Percentiles rank a stretch among this genome's conserved stretches.
Evolutionary conservation across 1,140 invertebrate genomes (phyloP).

Genomic region (Mizuhopecten yessoensis): DNA sequence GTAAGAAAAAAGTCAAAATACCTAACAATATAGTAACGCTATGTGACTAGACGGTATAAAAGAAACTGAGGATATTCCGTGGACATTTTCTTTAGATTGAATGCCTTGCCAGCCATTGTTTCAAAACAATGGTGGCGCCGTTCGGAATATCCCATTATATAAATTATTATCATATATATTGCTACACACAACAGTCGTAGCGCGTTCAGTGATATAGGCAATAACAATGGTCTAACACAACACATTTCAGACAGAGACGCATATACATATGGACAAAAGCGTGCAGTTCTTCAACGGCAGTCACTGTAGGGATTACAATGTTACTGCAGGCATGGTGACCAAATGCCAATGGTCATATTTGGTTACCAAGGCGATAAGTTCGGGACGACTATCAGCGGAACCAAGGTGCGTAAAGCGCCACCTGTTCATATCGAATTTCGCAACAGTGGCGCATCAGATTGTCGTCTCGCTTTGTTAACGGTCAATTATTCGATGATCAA

Average conservation of each 20-base stretch:
- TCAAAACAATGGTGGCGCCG: too few species aligned
- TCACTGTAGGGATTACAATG: not conserved
- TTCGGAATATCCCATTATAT: not conserved
- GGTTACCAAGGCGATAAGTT: not conserved
- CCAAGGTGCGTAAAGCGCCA: not conserved
- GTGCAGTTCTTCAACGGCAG: not conserved
- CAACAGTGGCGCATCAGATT: not conserved
- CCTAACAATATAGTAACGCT: too few species aligned
- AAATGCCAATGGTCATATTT: not conserved
- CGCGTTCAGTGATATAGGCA: not conserved
- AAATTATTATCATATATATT: too few species aligned
- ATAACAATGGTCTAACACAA: not conserved
- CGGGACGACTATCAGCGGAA: not conserved
- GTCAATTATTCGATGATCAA: not conserved
- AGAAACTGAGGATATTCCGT: too few species aligned
- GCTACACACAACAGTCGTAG: not conserved
- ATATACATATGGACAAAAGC: not conserved
- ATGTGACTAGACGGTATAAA: too few species aligned
- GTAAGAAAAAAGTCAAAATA: too few species aligned
- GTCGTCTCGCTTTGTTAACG: not conserved
- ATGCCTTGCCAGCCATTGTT: too few species aligned
- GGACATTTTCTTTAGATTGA: too few species aligned
- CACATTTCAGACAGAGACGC: not conserved
- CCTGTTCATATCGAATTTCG: not conserved
- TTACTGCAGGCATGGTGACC: not conserved